Base-by-base conservation (phyloP, 2,797 vertebrate genomes). In the Holocentrus rufus region DNA sequence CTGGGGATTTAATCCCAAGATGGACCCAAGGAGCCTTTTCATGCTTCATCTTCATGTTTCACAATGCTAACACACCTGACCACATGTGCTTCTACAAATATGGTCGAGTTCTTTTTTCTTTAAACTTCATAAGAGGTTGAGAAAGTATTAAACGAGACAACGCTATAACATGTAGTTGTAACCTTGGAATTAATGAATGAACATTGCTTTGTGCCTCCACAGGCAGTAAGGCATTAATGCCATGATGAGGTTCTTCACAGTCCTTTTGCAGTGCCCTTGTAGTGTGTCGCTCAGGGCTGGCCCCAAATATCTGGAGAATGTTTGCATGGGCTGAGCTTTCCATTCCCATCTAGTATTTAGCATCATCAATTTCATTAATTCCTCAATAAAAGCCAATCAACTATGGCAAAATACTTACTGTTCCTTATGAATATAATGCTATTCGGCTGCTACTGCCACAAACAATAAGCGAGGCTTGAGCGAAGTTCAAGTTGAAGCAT, bases 201-300 rank as follows among this genome's bases (percentile, higher is more conserved):
- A 69, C 74, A 76, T 80, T 81, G 87, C 83, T 88, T 79, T 55
- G 75, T 69, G 86, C 80, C 84, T 87, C 80, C 52, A n/a, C 39
- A 47, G 86, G 86, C 79, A 86, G 79, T 88, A 89, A 88, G 88
- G 89, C 84, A 59, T 85, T 50, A 57, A 66, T 69, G 81, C 82
- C 82, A 53, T 3, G 53, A 70, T 72, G 82, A 87, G 83, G 84
- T 79, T 84, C 80, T 71, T 77, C 81, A 70, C 65, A 69, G 84
- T 85, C 74, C 82, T 47, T 62, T 49, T 62, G 70, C 75, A 69
- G 74, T 42, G 47, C 57, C 71, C 72, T 65, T 14, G 58, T 75
- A 79, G 76, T 69, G 75, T 69, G 84, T 62, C 47, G 34, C 60
- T 59, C 20, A 31, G 54, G 85, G 61, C 67, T 66, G 82, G 76